A percentile compares a stretch with the other conserved stretches of the same genome.
Evolutionary conservation across 1,140 invertebrate genomes (phyloP).

Genomic region (Pantala flavescens): DNA sequence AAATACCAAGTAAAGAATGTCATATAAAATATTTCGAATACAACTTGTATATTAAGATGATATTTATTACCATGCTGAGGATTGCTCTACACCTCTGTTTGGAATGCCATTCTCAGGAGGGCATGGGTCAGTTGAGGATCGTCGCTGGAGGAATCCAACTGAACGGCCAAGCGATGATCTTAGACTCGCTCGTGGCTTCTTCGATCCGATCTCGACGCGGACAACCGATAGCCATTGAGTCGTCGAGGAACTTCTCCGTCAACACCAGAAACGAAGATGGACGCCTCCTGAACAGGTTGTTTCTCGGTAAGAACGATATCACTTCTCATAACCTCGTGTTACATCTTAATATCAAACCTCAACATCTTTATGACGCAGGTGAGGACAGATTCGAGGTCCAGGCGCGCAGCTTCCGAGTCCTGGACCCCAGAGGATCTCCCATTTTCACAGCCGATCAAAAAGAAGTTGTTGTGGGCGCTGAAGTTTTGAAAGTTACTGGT

Average conservation of each 20-base stretch:
- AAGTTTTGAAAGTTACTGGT: slow-evolving; percentile 62
- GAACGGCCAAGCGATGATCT: slow-evolving; percentile 73
- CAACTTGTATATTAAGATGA: no score
- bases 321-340: background rate
- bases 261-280: slow-evolving; percentile 61
- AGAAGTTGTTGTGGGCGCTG: slow-evolving; percentile 69
- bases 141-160: slow-evolving; percentile 77
- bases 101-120: slow-evolving; percentile 79
- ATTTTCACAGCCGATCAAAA: slow-evolving; percentile 77
- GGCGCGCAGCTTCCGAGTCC: slow-evolving; percentile 66
- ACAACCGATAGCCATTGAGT: slow-evolving; percentile 71
- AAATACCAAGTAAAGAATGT: no score
- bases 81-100: no score
- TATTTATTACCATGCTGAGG: no score
- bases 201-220: slow-evolving; percentile 71
- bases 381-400: slow-evolving; percentile 72
- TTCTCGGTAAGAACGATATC: slow-evolving; percentile 51
- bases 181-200: slow-evolving; percentile 75
- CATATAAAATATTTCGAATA: no score
- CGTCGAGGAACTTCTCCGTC: slow-evolving; percentile 75
- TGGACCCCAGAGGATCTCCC: slow-evolving; percentile 58
- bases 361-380: slow-evolving; percentile 40
- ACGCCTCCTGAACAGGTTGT: slow-evolving; percentile 59
- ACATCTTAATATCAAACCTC: background rate
- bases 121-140: slow-evolving; percentile 86